Evolutionary conservation across 2,888 invertebrate genomes (phyloP).

Genomic region (Protodeltote pygarga): DNA sequence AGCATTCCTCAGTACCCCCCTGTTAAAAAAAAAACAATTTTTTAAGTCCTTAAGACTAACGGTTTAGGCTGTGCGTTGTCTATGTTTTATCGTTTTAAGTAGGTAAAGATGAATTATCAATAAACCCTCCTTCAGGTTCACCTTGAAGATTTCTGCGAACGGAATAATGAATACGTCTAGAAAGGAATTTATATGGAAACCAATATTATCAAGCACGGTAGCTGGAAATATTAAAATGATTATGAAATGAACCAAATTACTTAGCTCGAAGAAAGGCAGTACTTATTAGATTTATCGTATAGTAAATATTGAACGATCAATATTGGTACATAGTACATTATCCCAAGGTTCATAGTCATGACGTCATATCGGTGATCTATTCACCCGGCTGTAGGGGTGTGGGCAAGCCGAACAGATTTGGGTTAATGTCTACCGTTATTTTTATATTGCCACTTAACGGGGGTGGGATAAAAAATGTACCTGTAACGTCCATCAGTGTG

Average conservation of each 20-base stretch:
- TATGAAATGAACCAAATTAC: constrained; percentile 7
- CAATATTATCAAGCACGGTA: no score
- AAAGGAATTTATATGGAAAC: no score
- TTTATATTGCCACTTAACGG: constrained; percentile 32
- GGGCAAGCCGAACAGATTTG: constrained; percentile 45
- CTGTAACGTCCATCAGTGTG: constrained; percentile 9
- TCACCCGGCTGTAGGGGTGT: constrained; percentile 34
- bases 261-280: constrained; percentile 2
- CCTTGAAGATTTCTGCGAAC: no score
- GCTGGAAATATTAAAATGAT: not conserved
- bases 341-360: constrained; percentile 30
- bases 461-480: constrained; percentile 26
- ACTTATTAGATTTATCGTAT: constrained; percentile 21
- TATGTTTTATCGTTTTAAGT: no score
- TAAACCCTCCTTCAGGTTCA: no score
- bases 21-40: no score
- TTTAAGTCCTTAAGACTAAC: no score
- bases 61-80: no score
- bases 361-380: constrained; percentile 46
- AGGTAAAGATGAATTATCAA: no score
- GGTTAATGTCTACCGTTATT: constrained; percentile 40
- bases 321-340: constrained; percentile 20
- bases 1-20: no score
- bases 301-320: constrained; percentile 24
- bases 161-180: no score